Percentiles rank a stretch among this genome's conserved stretches.
phyloP scores from a whole-genome alignment of 2,888 invertebrate genomes.

The Dromius quadrimaculatus region DNA sequence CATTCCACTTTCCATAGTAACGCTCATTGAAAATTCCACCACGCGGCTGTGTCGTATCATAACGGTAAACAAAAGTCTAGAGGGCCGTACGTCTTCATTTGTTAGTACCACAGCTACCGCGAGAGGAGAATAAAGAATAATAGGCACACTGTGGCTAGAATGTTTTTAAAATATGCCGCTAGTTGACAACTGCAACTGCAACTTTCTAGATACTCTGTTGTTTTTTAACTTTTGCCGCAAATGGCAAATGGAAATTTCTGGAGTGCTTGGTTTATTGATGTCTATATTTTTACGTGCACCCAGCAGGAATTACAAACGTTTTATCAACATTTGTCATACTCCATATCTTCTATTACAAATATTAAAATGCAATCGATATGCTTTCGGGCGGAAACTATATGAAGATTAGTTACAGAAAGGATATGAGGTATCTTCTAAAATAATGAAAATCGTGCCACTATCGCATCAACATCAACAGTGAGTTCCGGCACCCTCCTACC shows the following conservation, averaged over 20 bases:
- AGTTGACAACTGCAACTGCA: constrained; percentile 19
- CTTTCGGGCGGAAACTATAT: too few species aligned
- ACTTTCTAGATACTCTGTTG: constrained; percentile 11
- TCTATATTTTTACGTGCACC: constrained; percentile 32
- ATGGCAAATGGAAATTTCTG: constrained; percentile 28
- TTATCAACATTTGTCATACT: too few species aligned
- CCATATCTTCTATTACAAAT: too few species aligned
- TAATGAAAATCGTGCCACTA: background rate
- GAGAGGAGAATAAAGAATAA: constrained; percentile 27
- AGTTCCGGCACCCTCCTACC: background rate
- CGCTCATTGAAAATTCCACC: constrained; percentile 42
- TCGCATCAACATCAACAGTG: constrained; percentile 1
- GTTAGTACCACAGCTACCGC: constrained; percentile 11
- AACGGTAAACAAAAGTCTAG: constrained; percentile 48
- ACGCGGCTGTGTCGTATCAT: constrained; percentile 26
- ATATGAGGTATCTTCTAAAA: too few species aligned
- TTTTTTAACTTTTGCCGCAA: background rate
- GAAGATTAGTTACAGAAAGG: too few species aligned
- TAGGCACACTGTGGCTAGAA: constrained; percentile 29
- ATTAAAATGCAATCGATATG: too few species aligned
- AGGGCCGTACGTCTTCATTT: constrained; percentile 46
- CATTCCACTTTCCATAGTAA: background rate
- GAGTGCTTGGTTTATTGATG: constrained; percentile 28
- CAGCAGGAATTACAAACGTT: constrained; percentile 16
- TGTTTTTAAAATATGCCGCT: constrained; percentile 33